Conservation (phyloP, 2,797 vertebrate genomes). For the Clarias laeviceps region DNA sequence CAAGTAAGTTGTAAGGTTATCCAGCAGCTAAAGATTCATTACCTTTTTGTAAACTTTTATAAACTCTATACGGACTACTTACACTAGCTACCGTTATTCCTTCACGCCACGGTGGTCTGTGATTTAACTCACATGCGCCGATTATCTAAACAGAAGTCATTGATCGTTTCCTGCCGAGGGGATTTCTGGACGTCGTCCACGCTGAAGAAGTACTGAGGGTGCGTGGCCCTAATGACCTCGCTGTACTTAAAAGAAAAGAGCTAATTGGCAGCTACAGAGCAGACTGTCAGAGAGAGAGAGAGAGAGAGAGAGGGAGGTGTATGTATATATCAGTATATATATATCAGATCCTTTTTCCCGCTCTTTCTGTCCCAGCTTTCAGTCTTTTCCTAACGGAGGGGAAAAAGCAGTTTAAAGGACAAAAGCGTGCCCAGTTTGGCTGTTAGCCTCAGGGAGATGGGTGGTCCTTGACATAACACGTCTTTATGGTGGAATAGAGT, state of each 20-base stretch:
- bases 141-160: conserved; percentile 41
- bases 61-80: background rate
- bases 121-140: conserved; percentile 4
- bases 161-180: conserved; percentile 22
- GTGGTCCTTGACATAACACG: conserved; percentile 49
- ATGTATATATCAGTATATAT: no score
- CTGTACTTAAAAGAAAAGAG: conserved; percentile 62
- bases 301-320: background rate
- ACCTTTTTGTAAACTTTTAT: background rate
- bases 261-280: conserved; percentile 65
- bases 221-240: conserved; percentile 56
- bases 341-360: conserved; percentile 29
- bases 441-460: conserved; percentile 54
- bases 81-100: background rate
- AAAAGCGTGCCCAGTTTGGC: conserved; percentile 53
- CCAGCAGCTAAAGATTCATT: background rate
- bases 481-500: conserved; percentile 51
- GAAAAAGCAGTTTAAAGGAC: conserved; percentile 35
- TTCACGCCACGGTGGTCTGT: background rate
- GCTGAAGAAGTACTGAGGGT: conserved; percentile 17
- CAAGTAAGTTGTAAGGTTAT: no score
- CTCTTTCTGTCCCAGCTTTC: conserved; percentile 39
- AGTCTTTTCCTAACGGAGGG: background rate
- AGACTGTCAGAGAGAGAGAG: conserved; percentile 67
- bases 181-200: conserved; percentile 22